These are phyloP conservation scores for Mustela lutreola DNA, from an alignment of 2,113 vertebrate genomes.

Conservation along the genomic window DNA sequence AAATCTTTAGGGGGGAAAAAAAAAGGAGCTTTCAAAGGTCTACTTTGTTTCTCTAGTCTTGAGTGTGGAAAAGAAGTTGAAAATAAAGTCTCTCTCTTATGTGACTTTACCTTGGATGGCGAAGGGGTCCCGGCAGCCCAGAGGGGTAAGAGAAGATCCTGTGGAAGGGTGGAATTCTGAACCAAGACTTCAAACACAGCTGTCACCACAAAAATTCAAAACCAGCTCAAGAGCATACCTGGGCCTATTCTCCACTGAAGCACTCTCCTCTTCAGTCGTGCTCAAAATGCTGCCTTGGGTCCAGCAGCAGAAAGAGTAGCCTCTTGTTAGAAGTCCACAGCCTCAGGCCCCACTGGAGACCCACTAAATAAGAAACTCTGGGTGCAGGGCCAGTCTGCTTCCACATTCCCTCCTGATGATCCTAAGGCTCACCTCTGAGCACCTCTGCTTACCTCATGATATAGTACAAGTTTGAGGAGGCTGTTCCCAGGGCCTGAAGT, in stretches of 20 bases:
- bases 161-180: not conserved
- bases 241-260: not conserved
- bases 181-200: not conserved
- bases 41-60: not conserved
- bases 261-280: not conserved
- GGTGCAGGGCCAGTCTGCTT: not conserved
- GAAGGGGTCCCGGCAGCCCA: fast-evolving
- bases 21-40: not conserved
- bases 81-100: not conserved
- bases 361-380: not conserved
- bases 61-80: not conserved
- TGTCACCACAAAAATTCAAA: not conserved
- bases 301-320: not conserved
- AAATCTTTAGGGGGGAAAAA: no score
- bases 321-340: fast-evolving
- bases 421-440: not conserved
- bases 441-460: not conserved
- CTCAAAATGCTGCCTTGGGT: fast-evolving
- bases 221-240: not conserved
- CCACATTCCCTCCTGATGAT: not conserved
- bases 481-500: not conserved
- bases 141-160: not conserved
- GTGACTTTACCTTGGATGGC: not conserved
- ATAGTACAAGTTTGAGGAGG: not conserved
- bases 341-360: not conserved